Evolutionary conservation across 2,113 vertebrate species (phyloP).

Genomic region (Bos indicus): DNA sequence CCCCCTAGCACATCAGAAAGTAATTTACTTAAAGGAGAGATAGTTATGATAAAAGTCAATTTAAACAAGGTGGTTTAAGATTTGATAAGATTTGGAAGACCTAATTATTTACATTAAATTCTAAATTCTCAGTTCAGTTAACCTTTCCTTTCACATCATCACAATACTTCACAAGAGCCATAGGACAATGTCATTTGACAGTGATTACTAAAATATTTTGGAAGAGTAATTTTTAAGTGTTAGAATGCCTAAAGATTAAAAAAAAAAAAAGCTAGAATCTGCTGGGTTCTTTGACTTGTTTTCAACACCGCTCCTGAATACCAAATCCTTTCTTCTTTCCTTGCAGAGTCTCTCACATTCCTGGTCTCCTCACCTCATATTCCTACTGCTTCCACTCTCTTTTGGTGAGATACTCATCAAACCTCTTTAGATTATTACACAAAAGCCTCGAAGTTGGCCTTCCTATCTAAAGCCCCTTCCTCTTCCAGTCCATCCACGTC

Average conservation of each 20-base stretch:
- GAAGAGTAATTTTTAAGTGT: background rate
- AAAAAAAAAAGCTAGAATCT: background rate
- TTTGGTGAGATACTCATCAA: background rate
- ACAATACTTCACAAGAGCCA: background rate
- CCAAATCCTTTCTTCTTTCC: background rate
- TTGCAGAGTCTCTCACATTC: background rate
- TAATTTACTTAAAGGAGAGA: conserved; percentile 67
- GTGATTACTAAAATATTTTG: background rate
- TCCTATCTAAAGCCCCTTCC: background rate
- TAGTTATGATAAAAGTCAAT: conserved; percentile 70
- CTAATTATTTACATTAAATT: conserved; percentile 51
- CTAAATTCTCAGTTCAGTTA: conserved; percentile 36
- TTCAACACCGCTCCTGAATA: background rate
- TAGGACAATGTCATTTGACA: background rate
- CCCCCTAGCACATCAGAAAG: conserved; percentile 56
- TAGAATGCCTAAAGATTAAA: background rate
- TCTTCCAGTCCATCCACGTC: background rate
- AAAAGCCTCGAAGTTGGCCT: background rate
- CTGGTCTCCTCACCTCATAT: background rate
- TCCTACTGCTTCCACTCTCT: background rate
- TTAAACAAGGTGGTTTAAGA: conserved; percentile 61
- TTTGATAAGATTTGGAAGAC: conserved; percentile 60
- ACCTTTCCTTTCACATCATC: conserved; percentile 35
- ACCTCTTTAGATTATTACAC: background rate
- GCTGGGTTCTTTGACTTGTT: background rate